Base-by-base conservation (phyloP, 2,113 vertebrate genomes). In the Oenanthe melanoleuca region DNA sequence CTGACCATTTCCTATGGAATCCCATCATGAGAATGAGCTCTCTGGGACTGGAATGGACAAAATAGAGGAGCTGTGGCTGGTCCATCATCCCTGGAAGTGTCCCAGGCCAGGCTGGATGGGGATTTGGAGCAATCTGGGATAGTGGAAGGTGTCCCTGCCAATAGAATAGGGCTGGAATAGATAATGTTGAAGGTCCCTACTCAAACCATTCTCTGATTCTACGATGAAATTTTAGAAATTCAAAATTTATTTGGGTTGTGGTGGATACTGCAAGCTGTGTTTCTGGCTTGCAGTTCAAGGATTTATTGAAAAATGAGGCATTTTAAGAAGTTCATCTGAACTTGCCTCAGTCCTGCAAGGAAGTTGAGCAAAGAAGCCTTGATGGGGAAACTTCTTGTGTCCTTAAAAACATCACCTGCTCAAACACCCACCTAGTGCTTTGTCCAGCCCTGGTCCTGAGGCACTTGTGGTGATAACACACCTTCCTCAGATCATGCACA, bases 71-170 rank as follows among this genome's bases (percentile, higher is more conserved):
- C 25, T 83, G 40, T 49, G 71, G 22, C 1, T 83, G 24, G 1
- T 0, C 9, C 40, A 42, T 49, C 25, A 56, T 56, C 31, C 31
- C 34, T 69, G 79, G 38, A 37, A 70, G 9, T 28, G 14, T 13
- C 2, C 47, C 23, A 49, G 8, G 14, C 12, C 40, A n/a, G 5
- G 8, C 0, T 69, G 47, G 70, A 75, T 0, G 0, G 40, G 12
- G 29, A 37, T 4, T 55, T 74, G 78, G 55, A 75, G 17, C 11
- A 25, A 0, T 16, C 40, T 61, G 78, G 29, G 8, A 0, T 1
- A 20, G 14, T 55, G 70, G 47, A 12, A 82, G 13, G 2, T 73
- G 33, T n/a, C 38, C 23, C 23, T 66, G 52, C 0, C 37, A 12
- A 8, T 52, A 37, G 12, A 25, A 52, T 3, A 3, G 28, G 5